A percentile compares a stretch with the other conserved stretches of the same genome.
These are phyloP conservation scores for Patagioenas fasciata DNA, from an alignment of 2,113 vertebrate genomes.

Conservation along the genomic window DNA sequence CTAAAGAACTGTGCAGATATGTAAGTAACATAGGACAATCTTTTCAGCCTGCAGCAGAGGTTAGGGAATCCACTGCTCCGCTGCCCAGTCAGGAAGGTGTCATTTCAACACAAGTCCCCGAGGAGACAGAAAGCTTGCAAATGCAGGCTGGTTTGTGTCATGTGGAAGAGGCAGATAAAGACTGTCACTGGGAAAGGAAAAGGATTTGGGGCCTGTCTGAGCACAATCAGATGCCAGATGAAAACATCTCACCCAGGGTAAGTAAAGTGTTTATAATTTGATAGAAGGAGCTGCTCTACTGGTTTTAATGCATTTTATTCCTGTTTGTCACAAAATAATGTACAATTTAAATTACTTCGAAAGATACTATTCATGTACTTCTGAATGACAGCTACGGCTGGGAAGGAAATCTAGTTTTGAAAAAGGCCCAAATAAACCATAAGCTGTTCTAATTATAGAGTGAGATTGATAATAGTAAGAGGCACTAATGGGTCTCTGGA, in stretches of 20 bases:
- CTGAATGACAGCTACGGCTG: conserved; percentile 83
- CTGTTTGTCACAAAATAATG: not conserved
- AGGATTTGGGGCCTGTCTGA: not conserved
- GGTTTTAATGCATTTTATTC: not conserved
- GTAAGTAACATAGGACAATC: not conserved
- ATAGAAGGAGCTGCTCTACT: not conserved
- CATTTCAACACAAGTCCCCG: not conserved
- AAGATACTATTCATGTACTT: conserved; percentile 3
- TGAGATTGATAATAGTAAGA: conserved; percentile 82
- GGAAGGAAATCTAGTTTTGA: conserved; percentile 77
- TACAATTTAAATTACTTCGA: not conserved
- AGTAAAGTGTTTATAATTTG: not conserved
- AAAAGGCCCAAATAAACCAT: conserved; percentile 84
- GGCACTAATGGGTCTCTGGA: conserved; percentile 77
- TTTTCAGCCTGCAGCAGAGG: not conserved
- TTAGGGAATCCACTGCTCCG: not conserved
- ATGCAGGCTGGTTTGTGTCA: not conserved
- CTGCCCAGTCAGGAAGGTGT: not conserved
- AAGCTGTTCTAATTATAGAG: conserved; percentile 90
- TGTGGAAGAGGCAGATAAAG: not conserved
- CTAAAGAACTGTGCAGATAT: conserved; percentile 21
- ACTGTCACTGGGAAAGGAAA: not conserved
- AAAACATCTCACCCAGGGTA: conserved; percentile 36
- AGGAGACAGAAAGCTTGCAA: not conserved
- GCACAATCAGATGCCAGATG: not conserved